Base-by-base conservation (phyloP, 2,797 vertebrate genomes). In the Acanthurus lineatus region DNA sequence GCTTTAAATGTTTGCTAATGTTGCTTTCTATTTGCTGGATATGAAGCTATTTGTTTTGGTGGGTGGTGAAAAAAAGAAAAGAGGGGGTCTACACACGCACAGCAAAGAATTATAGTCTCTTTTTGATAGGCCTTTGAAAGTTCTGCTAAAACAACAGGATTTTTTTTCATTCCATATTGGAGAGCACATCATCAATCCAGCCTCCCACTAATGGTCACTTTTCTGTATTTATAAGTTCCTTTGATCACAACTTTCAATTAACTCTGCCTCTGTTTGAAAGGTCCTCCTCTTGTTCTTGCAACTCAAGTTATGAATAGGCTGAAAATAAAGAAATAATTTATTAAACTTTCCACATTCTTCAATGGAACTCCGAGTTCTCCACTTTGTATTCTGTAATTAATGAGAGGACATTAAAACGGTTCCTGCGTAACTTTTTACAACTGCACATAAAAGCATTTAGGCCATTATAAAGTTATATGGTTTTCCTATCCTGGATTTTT, bases 391-490 rank as follows among this genome's bases (percentile, higher is more conserved):
- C 62, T 58, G 75, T 75, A 82, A 83, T 87, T 87, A 91, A 89
- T 58, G 38, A 83, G 19, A 59, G 45, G 73, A 69, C 49, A 87
- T 89, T 85, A 78, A 89, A 90, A 67, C 25, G n/a, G 84, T 49
- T 62, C 73, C 75, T 45, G 42, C 82, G 64, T 86, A 84, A 89
- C 81, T 81, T 83, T 83, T 89, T 87, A 90, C 75, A 6, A 57
- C 74, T 48, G 57, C 64, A 78, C 75, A 88, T 90, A 88, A 85
- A 88, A 85, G 71, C 76, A 82, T 69, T 74, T 72, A 81, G 66
- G 72, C 76, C 60, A 81, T 87, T 78, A 88, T 87, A 90, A 88
- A 90, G 73, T 87, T 88, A 82, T 83, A 88, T 65, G 71, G 73
- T 59, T 81, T 82, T 79, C 51, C 84, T 80, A 67, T 80, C 74